Conservation (phyloP, 2,113 vertebrate genomes). For the Xenopus tropicalis region UCB_Xtro_10.0 CM004451.2:61499501-61500000, state of each 20-base stretch:
- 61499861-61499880: no score
- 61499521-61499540: conserved; percentile 27
- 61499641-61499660: not conserved
- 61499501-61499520: not conserved
- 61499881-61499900: no score
- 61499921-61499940: no score
- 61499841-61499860: no score
- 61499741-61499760: conserved; percentile 18
- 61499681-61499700: not conserved
- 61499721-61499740: not conserved
- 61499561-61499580: not conserved
- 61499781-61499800: conserved; percentile 30
- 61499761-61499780: conserved; percentile 26
- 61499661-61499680: not conserved
- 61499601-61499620: not conserved
- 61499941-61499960: no score
- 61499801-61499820: conserved; percentile 5
- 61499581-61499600: not conserved
- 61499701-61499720: not conserved
- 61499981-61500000: no score
- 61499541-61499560: not conserved
- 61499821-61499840: not conserved
- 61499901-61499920: no score
- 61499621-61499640: not conserved
- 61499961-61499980: no score